Percentiles rank a stretch among this genome's conserved stretches.
These are phyloP conservation scores for Gymnodraco acuticeps DNA, from an alignment of 2,797 vertebrate species.

Conservation along the genomic window DNA sequence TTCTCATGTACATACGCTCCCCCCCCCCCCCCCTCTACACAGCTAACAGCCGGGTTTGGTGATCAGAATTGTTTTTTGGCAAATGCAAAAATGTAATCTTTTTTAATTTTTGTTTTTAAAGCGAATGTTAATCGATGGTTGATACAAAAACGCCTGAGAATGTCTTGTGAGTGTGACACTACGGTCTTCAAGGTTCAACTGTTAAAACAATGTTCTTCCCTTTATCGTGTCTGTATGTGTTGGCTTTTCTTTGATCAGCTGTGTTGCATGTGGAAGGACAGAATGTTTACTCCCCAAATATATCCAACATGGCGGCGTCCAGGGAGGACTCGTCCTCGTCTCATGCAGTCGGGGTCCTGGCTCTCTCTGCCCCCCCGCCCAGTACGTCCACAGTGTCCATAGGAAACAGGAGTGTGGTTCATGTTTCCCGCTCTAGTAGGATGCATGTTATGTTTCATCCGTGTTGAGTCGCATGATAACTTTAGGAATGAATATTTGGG, in stretches of 20 bases:
- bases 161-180: slow-evolving; percentile 74
- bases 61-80: slow-evolving; percentile 61
- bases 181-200: slow-evolving; percentile 57
- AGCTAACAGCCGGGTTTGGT: slow-evolving; percentile 63
- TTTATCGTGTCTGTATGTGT: slow-evolving; percentile 62
- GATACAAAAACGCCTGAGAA: slow-evolving; percentile 62
- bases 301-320: slow-evolving; percentile 30
- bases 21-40: slow-evolving; percentile 38
- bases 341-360: slow-evolving; percentile 55
- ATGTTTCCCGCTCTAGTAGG: slow-evolving; percentile 47
- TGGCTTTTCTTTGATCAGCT: slow-evolving; percentile 60
- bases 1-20: slow-evolving; percentile 71
- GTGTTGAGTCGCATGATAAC: slow-evolving; percentile 75
- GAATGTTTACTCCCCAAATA: slow-evolving; percentile 68
- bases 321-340: slow-evolving; percentile 53
- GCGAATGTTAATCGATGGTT: slow-evolving; percentile 62
- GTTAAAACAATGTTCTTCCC: slow-evolving; percentile 56
- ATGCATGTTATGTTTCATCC: slow-evolving; percentile 76
- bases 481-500: slow-evolving; percentile 67
- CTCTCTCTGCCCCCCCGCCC: slow-evolving; percentile 48
- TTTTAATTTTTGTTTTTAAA: slow-evolving; percentile 55
- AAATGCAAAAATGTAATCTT: slow-evolving; percentile 68
- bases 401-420: slow-evolving; percentile 50
- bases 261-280: slow-evolving; percentile 72
- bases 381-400: slow-evolving; percentile 38